Conservation (phyloP, 37 sponge, comb jelly and placozoan species). For the Amphimedon queenslandica region DNA sequence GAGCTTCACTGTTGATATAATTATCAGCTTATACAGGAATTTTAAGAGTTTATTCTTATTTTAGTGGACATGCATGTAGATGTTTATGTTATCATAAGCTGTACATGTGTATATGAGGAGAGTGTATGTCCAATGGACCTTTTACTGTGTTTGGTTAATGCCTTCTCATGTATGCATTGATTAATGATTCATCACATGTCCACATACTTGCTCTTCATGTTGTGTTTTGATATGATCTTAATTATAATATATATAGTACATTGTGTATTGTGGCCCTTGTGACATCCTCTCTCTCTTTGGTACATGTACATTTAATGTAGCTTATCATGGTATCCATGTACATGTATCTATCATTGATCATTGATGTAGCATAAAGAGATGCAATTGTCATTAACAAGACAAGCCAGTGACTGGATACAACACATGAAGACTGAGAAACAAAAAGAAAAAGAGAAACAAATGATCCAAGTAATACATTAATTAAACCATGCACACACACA, state of each 20-base stretch:
- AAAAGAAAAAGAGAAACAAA: conserved; percentile 24
- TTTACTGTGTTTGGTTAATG: too few species aligned
- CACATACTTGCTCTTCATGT: not conserved
- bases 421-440: conserved; percentile 31
- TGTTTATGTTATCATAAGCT: too few species aligned
- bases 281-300: not conserved
- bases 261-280: not conserved
- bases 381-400: conserved; percentile 60
- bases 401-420: conserved; percentile 76
- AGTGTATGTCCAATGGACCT: too few species aligned
- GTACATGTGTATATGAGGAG: too few species aligned
- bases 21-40: too few species aligned
- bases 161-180: too few species aligned
- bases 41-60: too few species aligned
- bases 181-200: not conserved
- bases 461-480: conserved; percentile 60
- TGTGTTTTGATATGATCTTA: not conserved
- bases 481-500: too few species aligned
- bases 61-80: too few species aligned
- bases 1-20: not conserved
- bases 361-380: conserved; percentile 56
- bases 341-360: not conserved
- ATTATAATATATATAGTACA: not conserved
- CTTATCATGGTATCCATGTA: too few species aligned
- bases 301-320: too few species aligned